Base-by-base conservation (phyloP, 2,797 vertebrate genomes). In the Coranthus polyacanthus region DNA sequence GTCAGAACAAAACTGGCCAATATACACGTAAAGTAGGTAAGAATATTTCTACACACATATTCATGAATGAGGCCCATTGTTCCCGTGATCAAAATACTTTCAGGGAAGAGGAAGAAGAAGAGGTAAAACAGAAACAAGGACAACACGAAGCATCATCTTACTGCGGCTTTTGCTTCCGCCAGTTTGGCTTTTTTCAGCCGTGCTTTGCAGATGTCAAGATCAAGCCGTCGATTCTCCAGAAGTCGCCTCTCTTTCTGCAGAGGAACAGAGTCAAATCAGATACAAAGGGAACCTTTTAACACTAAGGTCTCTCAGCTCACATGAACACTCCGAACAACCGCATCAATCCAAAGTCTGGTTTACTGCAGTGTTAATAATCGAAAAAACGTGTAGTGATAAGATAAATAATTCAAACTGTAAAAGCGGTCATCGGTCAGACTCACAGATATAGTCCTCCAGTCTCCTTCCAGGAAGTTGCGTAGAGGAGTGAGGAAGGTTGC, bases 381-480 rank as follows among this genome's bases (percentile, higher is more conserved):
- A 1, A 7, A 29, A 29, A 29, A 29, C 26, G 8, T 29, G 3
- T 29, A 29, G 29, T 32, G n/a, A n/a, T n/a, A n/a, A n/a, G n/a
- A n/a, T n/a, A n/a, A n/a, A n/a, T n/a, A n/a, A n/a, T n/a, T n/a
- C n/a, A n/a, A n/a, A n/a, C n/a, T n/a, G n/a, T n/a, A n/a, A n/a
- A n/a, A n/a, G n/a, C n/a, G n/a, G n/a, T n/a, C n/a, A n/a, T n/a
- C n/a, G n/a, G n/a, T n/a, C n/a, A n/a, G 5, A 64, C 96, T 94
- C 64, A 99, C 98, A n/a, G 96, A 95, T 56, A 99, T 99, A 0
- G 96, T 98, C 86, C 93, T 94, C 97, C 97, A 99, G 37, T 99
- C 98, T 24, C 97, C 98, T 44, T 99, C 97, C 84, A 99, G 90
- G 89, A 99, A 99, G 93, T 98, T 99, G 56, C 97, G 95, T 29